These are phyloP conservation scores for Dasysyrphus albostriatus DNA, from an alignment of 2,888 invertebrate genomes.

Conservation along the genomic window DNA sequence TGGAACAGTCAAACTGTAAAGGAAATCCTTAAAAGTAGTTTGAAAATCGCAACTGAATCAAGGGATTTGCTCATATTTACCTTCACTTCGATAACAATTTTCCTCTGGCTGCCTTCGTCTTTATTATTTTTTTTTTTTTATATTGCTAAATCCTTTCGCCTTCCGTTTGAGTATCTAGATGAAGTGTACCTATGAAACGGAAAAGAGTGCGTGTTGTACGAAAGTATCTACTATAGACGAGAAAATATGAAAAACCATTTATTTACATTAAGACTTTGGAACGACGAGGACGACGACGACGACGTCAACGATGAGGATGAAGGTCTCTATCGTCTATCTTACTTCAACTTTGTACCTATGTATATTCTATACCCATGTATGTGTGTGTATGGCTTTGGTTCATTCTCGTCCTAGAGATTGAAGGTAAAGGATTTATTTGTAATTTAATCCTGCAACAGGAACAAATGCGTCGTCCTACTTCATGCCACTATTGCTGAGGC, in stretches of 20 bases:
- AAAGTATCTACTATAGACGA: slow-evolving; percentile 31
- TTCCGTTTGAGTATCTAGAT: neutral
- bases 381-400: neutral
- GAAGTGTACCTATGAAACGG: slow-evolving; percentile 18
- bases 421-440: slow-evolving; percentile 68
- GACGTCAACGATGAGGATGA: neutral
- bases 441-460: slow-evolving; percentile 71
- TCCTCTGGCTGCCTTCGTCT: slow-evolving; percentile 13
- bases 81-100: slow-evolving; percentile 68
- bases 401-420: slow-evolving; percentile 3
- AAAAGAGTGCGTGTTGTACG: slow-evolving; percentile 41
- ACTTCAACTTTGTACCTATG: neutral
- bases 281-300: neutral
- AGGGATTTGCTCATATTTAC: slow-evolving; percentile 71
- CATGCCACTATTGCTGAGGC: slow-evolving; percentile 59
- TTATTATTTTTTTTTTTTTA: neutral
- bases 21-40: slow-evolving; percentile 71
- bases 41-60: slow-evolving; percentile 68
- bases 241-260: slow-evolving; percentile 71
- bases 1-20: slow-evolving; percentile 49
- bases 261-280: slow-evolving; percentile 65
- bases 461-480: slow-evolving; percentile 73
- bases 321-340: neutral
- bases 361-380: too few relatives aligned
- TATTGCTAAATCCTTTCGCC: slow-evolving; percentile 52